Conservation (phyloP, 1,140 invertebrate species). For the Pseudomyrmex pallidus region DNA sequence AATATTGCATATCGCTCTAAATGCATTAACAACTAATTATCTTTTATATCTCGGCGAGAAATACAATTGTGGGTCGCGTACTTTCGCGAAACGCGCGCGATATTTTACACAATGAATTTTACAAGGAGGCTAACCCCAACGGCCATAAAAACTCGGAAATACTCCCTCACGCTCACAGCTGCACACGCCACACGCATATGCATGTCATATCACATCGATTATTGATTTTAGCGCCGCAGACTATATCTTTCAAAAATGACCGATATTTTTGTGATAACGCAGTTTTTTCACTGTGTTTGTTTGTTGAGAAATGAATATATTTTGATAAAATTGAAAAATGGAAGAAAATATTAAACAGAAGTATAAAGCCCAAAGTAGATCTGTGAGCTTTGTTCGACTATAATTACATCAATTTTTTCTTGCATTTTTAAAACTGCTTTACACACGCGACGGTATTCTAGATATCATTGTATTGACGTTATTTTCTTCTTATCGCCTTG, state of each 20-base stretch:
- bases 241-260: slow-evolving; percentile 6
- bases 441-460: not conserved
- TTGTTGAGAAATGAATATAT: not conserved
- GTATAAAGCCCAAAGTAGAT: not conserved
- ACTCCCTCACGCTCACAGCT: not conserved
- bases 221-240: slow-evolving; percentile 9
- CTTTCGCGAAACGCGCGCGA: not conserved
- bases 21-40: slow-evolving; percentile 37
- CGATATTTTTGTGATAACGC: not conserved
- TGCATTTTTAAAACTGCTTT: not conserved
- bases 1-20: not conserved
- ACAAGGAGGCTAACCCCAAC: slow-evolving; percentile 4
- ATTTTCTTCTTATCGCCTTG: slow-evolving; percentile 13
- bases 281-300: not conserved
- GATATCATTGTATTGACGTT: not conserved
- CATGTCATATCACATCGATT: not conserved
- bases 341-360: not conserved
- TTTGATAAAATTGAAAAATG: not conserved
- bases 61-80: not conserved
- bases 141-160: slow-evolving; percentile 18
- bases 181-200: not conserved
- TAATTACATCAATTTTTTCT: slow-evolving; percentile 8
- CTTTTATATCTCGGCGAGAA: slow-evolving; percentile 5
- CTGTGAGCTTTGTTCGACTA: not conserved
- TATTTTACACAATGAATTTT: slow-evolving; percentile 16